phyloP scores from a whole-genome alignment of 2,113 vertebrate species.

The Carlito syrichta region DNA sequence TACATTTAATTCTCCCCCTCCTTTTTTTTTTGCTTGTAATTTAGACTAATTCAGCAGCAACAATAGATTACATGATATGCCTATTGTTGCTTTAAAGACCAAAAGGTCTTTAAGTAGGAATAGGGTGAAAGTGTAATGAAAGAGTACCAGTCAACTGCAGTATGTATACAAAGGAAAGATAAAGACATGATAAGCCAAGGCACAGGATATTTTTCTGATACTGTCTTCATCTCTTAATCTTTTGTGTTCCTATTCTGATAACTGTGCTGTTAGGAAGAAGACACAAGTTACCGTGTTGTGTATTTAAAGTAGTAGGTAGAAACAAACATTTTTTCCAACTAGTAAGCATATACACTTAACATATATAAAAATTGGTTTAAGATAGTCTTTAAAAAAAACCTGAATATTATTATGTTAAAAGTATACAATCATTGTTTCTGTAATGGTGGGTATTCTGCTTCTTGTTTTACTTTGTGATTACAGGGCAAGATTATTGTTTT shows the following conservation, averaged over 20 bases:
- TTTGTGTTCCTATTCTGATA: conserved; percentile 22
- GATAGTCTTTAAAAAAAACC: not conserved
- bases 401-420: conserved; percentile 30
- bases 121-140: not conserved
- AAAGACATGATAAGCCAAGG: not conserved
- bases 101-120: not conserved
- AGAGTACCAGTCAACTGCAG: not conserved
- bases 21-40: not conserved
- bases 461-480: conserved; percentile 36
- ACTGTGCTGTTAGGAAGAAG: conserved; percentile 36
- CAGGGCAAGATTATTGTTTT: conserved; percentile 23
- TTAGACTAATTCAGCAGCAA: not conserved
- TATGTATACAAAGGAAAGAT: not conserved
- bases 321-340: conserved; percentile 36
- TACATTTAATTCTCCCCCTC: not conserved
- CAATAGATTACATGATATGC: not conserved
- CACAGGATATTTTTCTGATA: not conserved
- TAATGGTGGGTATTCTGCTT: not conserved
- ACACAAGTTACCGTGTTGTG: not conserved
- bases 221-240: not conserved
- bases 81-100: not conserved
- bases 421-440: conserved; percentile 17
- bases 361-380: conserved; percentile 5
- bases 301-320: conserved; percentile 31
- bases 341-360: conserved; percentile 20